These are phyloP conservation scores for Acanthisitta chloris DNA, from an alignment of 2,113 vertebrate genomes.

Conservation along the genomic window DNA sequence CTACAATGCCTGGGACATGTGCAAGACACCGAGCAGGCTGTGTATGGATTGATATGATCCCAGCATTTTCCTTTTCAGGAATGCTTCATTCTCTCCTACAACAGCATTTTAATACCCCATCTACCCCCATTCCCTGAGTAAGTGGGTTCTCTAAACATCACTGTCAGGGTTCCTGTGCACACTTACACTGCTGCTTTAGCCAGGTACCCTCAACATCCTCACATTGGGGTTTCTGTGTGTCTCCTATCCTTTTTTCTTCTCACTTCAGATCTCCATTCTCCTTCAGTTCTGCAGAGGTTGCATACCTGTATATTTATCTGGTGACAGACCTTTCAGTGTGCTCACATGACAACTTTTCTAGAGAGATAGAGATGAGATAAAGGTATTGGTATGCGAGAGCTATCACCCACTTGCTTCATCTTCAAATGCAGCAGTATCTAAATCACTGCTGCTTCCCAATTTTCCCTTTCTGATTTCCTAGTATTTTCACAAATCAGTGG, in stretches of 20 bases:
- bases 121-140: neutral
- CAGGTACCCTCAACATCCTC: neutral
- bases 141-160: neutral
- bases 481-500: neutral
- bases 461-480: neutral
- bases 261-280: neutral
- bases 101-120: neutral
- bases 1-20: neutral
- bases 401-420: neutral
- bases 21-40: neutral
- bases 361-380: conserved; percentile 7
- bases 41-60: neutral
- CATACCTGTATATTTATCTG: neutral
- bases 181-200: neutral
- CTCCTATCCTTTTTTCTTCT: neutral
- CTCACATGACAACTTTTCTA: neutral
- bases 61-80: neutral
- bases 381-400: neutral
- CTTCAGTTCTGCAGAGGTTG: neutral
- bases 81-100: neutral
- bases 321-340: neutral
- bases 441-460: neutral
- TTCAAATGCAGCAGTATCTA: neutral
- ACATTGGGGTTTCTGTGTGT: neutral
- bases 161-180: neutral